phyloP scores from a whole-genome alignment of 2,797 vertebrate genomes.

The Falco berigora region DNA sequence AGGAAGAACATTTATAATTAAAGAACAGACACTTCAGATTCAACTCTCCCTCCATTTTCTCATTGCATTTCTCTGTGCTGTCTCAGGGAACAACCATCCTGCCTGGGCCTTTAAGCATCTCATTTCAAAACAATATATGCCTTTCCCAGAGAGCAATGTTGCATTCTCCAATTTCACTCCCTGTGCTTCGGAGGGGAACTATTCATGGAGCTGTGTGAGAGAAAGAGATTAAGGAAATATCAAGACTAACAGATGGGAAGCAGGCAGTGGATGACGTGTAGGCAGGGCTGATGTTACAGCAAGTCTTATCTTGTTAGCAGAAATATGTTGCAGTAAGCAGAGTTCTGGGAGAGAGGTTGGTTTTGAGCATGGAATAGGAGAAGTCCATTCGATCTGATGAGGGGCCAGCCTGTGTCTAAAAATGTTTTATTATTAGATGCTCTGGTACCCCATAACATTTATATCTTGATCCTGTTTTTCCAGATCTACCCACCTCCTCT shows the following conservation, averaged over 20 bases:
- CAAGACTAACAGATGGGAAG: constrained; percentile 52
- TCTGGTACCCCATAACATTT: background rate
- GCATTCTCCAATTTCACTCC: constrained; percentile 2
- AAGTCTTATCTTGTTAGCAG: constrained; percentile 50
- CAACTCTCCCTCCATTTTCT: constrained; percentile 34
- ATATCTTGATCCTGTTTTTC: background rate
- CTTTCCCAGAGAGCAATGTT: background rate
- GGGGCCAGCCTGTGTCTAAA: background rate
- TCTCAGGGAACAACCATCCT: background rate
- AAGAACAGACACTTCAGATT: constrained; percentile 47
- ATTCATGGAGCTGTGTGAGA: constrained; percentile 22
- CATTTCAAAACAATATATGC: background rate
- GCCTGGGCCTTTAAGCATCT: constrained; percentile 9
- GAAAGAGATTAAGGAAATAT: constrained; percentile 54
- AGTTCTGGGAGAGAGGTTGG: background rate
- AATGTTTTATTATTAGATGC: background rate
- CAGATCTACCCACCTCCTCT: background rate
- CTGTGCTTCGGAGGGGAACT: background rate
- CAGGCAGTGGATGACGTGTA: constrained; percentile 50
- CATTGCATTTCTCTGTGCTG: background rate
- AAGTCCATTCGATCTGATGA: background rate
- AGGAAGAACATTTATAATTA: constrained; percentile 64
- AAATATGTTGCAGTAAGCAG: constrained; percentile 33
- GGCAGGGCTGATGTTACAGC: constrained; percentile 57
- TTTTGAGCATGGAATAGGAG: background rate